phyloP scores from a whole-genome alignment of 2,113 vertebrate genomes.

The Hippocampus zosterae region DNA sequence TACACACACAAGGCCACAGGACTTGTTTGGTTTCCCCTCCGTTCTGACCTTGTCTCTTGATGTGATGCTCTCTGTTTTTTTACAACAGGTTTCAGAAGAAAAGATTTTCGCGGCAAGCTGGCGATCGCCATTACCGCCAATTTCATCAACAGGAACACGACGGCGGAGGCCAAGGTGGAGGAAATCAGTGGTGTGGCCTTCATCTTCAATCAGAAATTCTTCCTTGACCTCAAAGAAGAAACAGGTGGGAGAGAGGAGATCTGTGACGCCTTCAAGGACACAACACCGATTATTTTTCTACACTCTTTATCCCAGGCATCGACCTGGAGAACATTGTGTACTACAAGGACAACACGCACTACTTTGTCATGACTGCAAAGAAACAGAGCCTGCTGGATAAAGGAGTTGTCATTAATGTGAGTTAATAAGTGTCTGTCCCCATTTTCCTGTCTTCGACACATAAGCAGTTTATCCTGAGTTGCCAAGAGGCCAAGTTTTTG shows the following conservation, averaged over 20 bases:
- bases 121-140: constrained; percentile 98
- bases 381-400: constrained; percentile 96
- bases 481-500: too few relatives aligned
- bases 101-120: constrained; percentile 94
- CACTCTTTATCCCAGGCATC: constrained; percentile 73
- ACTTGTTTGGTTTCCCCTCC: constrained; percentile 1
- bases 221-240: constrained; percentile 93
- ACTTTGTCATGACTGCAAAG: constrained; percentile 99
- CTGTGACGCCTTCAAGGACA: not conserved
- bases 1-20: constrained; percentile 21
- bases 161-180: constrained; percentile 93
- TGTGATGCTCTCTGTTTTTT: not conserved
- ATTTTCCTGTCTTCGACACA: not conserved
- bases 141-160: constrained; percentile 96
- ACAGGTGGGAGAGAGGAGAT: constrained; percentile 74
- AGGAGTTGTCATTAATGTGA: constrained; percentile 88
- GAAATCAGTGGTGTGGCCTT: constrained; percentile 98
- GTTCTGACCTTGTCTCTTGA: not conserved
- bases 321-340: constrained; percentile 99
- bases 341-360: constrained; percentile 95
- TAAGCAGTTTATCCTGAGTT: too few relatives aligned
- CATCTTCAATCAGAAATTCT: constrained; percentile 99
- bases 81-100: constrained; percentile 86
- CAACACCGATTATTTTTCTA: not conserved
- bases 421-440: constrained; percentile 38